phyloP scores from a whole-genome alignment of 2,113 vertebrate genomes.

The Mustela nigripes region DNA sequence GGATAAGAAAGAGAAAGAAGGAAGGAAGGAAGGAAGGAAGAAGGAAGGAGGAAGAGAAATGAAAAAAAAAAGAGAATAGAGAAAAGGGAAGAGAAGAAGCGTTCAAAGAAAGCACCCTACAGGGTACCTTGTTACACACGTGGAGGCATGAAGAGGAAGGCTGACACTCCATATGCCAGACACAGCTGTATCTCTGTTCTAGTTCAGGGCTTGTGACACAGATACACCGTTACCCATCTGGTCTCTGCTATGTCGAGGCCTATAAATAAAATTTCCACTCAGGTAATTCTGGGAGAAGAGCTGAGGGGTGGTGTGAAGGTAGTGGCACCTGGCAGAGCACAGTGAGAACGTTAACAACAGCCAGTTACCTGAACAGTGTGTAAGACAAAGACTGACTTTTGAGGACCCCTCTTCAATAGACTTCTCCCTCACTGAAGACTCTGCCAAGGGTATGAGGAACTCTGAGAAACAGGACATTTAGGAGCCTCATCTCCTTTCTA shows the following conservation, averaged over 20 bases:
- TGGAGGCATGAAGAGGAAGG: not conserved
- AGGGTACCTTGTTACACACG: not conserved
- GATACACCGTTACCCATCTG: not conserved
- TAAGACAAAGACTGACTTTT: not conserved
- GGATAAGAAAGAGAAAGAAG: too few species aligned
- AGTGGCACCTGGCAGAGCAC: not conserved
- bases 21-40: too few species aligned
- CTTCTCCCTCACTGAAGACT: not conserved
- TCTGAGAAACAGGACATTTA: not conserved
- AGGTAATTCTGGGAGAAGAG: not conserved
- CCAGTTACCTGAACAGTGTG: not conserved
- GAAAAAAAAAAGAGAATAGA: not conserved
- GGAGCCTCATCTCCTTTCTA: not conserved
- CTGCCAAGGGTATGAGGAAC: not conserved
- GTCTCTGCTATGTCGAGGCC: not conserved
- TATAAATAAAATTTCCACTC: not conserved
- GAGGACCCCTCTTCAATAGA: not conserved
- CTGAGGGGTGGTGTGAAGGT: not conserved
- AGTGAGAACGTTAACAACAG: fast-evolving
- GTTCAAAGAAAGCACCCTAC: not conserved
- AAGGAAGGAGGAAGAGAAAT: too few species aligned
- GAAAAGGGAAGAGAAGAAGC: not conserved
- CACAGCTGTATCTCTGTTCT: not conserved
- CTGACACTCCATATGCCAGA: not conserved
- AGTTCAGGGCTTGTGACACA: not conserved